Percentiles rank a stretch among this genome's conserved stretches.
Evolutionary conservation across 2,113 vertebrate genomes (phyloP).

Genomic region (Cyanoliseus patagonus): DNA sequence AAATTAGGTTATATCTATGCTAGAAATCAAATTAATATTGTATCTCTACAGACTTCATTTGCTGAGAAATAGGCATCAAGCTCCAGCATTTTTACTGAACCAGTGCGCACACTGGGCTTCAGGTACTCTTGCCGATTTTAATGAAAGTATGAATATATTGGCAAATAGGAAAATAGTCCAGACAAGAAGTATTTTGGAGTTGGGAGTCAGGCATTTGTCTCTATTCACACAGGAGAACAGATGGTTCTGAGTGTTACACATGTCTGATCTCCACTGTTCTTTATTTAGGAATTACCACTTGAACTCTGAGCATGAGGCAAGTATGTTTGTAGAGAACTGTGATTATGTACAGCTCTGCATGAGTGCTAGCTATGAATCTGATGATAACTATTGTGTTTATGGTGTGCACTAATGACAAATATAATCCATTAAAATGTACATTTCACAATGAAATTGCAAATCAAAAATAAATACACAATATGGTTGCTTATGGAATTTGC

Average conservation of each 20-base stretch:
- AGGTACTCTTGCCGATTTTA: not conserved
- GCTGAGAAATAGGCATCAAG: not conserved
- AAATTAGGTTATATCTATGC: conserved; percentile 40
- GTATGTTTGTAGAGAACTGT: conserved; percentile 40
- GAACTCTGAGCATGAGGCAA: conserved; percentile 38
- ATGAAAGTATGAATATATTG: not conserved
- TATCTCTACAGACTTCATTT: not conserved
- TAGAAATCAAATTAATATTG: conserved; percentile 49
- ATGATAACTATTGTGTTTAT: conserved; percentile 26
- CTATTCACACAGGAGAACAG: conserved; percentile 26
- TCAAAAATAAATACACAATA: conserved; percentile 40
- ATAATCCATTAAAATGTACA: not conserved
- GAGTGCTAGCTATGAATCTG: conserved; percentile 44
- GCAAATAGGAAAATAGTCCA: not conserved
- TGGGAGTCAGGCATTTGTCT: not conserved
- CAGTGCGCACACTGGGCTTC: not conserved
- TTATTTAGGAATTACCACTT: conserved; percentile 56
- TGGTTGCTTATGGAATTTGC: not conserved
- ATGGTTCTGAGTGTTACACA: conserved; percentile 61
- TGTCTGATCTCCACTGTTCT: conserved; percentile 57
- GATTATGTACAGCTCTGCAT: conserved; percentile 48
- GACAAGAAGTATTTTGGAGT: not conserved
- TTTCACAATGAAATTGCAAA: not conserved
- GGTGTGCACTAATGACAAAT: conserved; percentile 17
- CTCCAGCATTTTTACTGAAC: not conserved